Evolutionary conservation across 2,888 invertebrate genomes (phyloP).

Genomic region (Tolmerus cingulatus): DNA sequence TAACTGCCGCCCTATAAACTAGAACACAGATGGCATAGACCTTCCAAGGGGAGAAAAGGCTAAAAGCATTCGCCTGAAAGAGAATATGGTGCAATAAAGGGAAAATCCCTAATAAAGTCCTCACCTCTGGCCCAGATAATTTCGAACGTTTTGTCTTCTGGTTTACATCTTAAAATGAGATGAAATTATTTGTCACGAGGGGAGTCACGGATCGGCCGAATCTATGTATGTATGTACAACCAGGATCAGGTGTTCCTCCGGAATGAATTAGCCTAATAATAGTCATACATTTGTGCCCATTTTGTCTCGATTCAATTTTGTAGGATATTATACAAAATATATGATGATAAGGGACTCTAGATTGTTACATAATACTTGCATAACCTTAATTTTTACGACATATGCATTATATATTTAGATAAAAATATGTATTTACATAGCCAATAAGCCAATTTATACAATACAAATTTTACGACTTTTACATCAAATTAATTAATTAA

Average conservation of each 20-base stretch:
- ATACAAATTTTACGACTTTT: too few species aligned
- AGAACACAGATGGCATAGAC: neutral
- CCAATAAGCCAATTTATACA: too few species aligned
- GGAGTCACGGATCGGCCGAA: neutral
- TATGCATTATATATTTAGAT: too few species aligned
- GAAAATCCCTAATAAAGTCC: conserved; percentile 31
- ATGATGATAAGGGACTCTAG: neutral
- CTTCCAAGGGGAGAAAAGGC: neutral
- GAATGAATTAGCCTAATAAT: conserved; percentile 23
- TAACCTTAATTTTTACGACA: neutral
- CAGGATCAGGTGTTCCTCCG: neutral
- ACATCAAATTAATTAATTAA: too few species aligned
- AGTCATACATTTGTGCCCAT: neutral
- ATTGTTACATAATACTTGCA: neutral
- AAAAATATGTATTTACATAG: too few species aligned
- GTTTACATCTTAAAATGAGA: neutral
- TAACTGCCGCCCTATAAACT: conserved; percentile 2
- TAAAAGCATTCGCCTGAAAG: neutral
- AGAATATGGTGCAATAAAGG: conserved; percentile 6
- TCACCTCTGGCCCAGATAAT: neutral
- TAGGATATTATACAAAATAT: neutral
- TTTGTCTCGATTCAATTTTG: neutral
- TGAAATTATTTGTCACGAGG: conserved; percentile 20
- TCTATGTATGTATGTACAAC: neutral
- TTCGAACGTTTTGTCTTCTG: neutral